Evolutionary conservation across 2,797 vertebrate species (phyloP).

Genomic region (Galagoides demidoff): DNA sequence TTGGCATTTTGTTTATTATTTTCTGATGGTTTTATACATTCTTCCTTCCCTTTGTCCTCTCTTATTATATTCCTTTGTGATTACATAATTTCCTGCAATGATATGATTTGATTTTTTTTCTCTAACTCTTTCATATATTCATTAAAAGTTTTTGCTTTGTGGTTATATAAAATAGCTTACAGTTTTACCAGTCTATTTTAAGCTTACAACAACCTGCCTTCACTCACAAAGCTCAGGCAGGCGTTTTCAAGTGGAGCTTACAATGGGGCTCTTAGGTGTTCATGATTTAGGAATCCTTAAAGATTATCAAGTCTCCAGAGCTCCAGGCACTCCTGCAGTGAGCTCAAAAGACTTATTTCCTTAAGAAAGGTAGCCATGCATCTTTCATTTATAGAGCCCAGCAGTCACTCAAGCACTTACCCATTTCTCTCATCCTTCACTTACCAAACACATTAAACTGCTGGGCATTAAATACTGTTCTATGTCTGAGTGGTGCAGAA

Average conservation of each 20-base stretch:
- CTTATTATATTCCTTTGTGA: background rate
- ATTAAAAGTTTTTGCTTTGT: background rate
- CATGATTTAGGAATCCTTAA: background rate
- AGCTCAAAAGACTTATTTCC: background rate
- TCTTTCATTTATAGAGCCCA: background rate
- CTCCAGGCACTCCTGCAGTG: background rate
- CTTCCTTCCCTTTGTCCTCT: background rate
- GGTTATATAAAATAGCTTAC: background rate
- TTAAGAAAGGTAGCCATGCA: background rate
- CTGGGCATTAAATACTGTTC: no score
- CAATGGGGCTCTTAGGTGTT: background rate
- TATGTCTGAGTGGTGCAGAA: background rate
- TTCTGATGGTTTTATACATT: background rate
- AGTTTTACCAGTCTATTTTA: background rate
- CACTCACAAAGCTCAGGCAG: background rate
- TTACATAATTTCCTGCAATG: background rate
- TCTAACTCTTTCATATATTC: background rate
- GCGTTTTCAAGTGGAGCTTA: background rate
- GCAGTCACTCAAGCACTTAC: background rate
- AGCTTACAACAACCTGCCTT: background rate
- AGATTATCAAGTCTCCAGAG: background rate
- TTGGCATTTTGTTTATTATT: background rate
- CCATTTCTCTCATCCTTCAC: background rate
- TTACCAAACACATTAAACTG: background rate
- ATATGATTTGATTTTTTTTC: background rate